phyloP scores from a whole-genome alignment of 2,888 invertebrate genomes.

The Dyspetes luteomarginatus region DNA sequence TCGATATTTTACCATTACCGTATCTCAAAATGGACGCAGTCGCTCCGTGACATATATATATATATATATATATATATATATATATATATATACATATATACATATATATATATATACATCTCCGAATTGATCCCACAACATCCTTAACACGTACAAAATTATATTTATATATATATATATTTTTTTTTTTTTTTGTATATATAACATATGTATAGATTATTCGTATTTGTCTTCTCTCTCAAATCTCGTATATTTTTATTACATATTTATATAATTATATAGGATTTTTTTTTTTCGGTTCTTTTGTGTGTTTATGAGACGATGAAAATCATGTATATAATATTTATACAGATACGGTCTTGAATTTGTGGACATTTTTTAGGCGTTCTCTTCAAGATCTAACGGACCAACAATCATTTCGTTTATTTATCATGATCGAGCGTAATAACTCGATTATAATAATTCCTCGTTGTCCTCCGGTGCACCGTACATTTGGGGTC shows the following conservation, averaged over 20 bases:
- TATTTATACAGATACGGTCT: neutral
- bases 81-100: slow-evolving; percentile 32
- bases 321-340: slow-evolving; percentile 2
- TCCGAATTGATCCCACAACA: slow-evolving; percentile 79
- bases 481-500: slow-evolving; percentile 82
- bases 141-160: slow-evolving; percentile 69
- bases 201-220: slow-evolving; percentile 61
- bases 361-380: neutral
- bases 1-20: slow-evolving; percentile 16
- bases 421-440: slow-evolving; percentile 27
- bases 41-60: slow-evolving; percentile 61
- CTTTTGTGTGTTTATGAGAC: neutral
- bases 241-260: slow-evolving; percentile 51
- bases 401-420: slow-evolving; percentile 33
- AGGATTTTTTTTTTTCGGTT: neutral
- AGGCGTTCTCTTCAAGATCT: slow-evolving; percentile 8
- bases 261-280: slow-evolving; percentile 61
- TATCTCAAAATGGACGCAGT: slow-evolving; percentile 60
- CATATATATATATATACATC: slow-evolving; percentile 27
- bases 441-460: slow-evolving; percentile 70
- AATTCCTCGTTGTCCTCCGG: slow-evolving; percentile 82
- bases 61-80: slow-evolving; percentile 44
- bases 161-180: slow-evolving; percentile 56
- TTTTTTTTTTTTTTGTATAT: slow-evolving; percentile 33
- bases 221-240: slow-evolving; percentile 55